Conservation (phyloP, 2,888 invertebrate genomes). For the Drosophila koepferae region DNA sequence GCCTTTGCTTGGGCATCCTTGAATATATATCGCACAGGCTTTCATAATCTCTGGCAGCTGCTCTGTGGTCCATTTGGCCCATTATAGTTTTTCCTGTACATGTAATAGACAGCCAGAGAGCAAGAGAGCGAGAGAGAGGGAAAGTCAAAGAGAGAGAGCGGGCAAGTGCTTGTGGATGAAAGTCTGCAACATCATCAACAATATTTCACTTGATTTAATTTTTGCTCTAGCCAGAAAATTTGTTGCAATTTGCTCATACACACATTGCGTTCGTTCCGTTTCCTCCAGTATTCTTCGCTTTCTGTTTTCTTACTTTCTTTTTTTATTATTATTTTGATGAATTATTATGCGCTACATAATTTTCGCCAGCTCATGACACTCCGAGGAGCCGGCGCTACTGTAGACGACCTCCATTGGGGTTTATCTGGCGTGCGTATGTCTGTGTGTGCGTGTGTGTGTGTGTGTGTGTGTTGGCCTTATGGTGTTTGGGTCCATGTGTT, state of each 20-base stretch:
- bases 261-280: constrained; percentile 11
- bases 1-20: constrained; percentile 15
- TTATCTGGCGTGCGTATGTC: constrained; percentile 16
- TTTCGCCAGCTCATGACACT: constrained; percentile 75
- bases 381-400: constrained; percentile 18
- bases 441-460: constrained; percentile 1
- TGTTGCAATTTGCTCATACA: constrained; percentile 73
- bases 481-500: constrained; percentile 45
- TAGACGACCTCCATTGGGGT: constrained; percentile 18
- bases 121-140: neutral
- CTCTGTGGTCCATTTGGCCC: constrained; percentile 37
- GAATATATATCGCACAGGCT: constrained; percentile 20
- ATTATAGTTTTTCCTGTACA: constrained; percentile 39
- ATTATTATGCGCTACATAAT: constrained; percentile 78
- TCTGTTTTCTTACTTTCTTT: neutral
- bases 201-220: constrained; percentile 67
- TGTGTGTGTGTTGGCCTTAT: constrained; percentile 29
- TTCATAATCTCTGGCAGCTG: constrained; percentile 48
- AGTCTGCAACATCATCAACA: constrained; percentile 61
- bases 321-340: constrained; percentile 58
- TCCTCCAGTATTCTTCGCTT: neutral
- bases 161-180: constrained; percentile 10
- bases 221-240: constrained; percentile 56
- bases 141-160: neutral
- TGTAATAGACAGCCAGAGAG: constrained; percentile 7